Evolutionary conservation across 2,113 vertebrate genomes (phyloP), one percentile per base, ranked within the genome.

Genomic region (Siphamia tubifer): DNA sequence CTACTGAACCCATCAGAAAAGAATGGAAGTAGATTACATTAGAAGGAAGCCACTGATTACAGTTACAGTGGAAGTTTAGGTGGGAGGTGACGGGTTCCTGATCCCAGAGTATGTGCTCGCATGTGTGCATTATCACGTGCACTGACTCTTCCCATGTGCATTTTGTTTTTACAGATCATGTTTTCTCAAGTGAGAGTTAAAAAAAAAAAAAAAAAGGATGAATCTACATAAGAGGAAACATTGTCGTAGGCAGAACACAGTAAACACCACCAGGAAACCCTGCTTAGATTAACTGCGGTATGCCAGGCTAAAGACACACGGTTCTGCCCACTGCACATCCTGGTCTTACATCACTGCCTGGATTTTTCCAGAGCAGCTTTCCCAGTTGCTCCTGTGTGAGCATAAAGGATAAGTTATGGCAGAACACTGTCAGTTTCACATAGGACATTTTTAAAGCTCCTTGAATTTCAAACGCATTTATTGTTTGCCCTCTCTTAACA

Each of bases 41-140:
- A 83, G 75, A 65, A 89, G 90, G 91, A 92, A 94, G 80, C 74
- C 27, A 8, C 77, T 88, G 89, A 91, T 90, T 92, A 90, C 78
- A 88, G 84, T 90, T 56, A 54, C 39, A 79, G 72, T 85, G 84
- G 82, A 83, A 68, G 54, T 17, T 53, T 63, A 21, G 57, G 76
- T 73, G 73, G 76, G 74, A 83, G 69, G 64, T 74, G 53, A 58
- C 24, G 45, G 52, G 45, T 68, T 84, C 67, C 63, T 75, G 68
- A 19, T 72, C 27, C 45, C 34, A 55, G 32, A 42, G 52, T 34
- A 7, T 57, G 4, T 35, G 6, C 13, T 23, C 38, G 20, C 4
- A 15, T 74, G n/a, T 13, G 6, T 62, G 35, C 21, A 45, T 47
- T 35, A 48, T 43, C 57, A 60, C 17, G 17, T 76, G 66, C 36